A percentile compares a stretch with the other conserved stretches of the same genome.
These are phyloP conservation scores for Odobenus rosmarus DNA, from an alignment of 2,113 vertebrate genomes.

Conservation along the genomic window DNA sequence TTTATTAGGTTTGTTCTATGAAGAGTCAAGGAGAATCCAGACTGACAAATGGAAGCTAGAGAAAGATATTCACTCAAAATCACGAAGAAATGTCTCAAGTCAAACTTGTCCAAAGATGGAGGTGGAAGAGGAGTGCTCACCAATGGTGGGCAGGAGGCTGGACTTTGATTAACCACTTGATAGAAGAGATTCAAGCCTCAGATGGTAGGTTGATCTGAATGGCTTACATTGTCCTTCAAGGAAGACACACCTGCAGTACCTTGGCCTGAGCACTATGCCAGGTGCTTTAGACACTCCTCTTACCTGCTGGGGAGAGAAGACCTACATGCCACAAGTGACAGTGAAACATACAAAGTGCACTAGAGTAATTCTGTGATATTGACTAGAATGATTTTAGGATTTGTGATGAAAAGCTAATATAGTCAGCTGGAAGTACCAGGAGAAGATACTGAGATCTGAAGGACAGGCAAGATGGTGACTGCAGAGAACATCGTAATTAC, in stretches of 20 bases:
- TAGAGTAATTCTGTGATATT: not conserved
- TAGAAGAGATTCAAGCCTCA: not conserved
- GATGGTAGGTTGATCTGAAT: not conserved
- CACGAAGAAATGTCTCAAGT: not conserved
- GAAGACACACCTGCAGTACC: not conserved
- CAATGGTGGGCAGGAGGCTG: accelerated
- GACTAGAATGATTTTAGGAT: not conserved
- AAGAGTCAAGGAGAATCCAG: not conserved
- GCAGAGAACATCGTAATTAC: not conserved
- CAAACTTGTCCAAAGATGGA: not conserved
- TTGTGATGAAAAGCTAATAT: not conserved
- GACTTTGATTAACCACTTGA: not conserved
- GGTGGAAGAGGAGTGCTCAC: not conserved
- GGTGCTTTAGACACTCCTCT: not conserved
- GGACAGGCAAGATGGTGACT: not conserved
- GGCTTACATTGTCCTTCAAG: not conserved
- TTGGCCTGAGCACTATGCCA: not conserved
- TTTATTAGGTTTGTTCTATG: not conserved
- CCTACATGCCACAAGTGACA: not conserved
- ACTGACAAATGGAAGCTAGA: not conserved
- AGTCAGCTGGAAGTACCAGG: not conserved
- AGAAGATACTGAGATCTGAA: not conserved
- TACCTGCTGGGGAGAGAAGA: not conserved
- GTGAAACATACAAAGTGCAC: not conserved
- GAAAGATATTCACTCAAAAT: not conserved